Base-by-base conservation (phyloP, 2,888 invertebrate species). In the Hirtodrosophila alboralis region DNA sequence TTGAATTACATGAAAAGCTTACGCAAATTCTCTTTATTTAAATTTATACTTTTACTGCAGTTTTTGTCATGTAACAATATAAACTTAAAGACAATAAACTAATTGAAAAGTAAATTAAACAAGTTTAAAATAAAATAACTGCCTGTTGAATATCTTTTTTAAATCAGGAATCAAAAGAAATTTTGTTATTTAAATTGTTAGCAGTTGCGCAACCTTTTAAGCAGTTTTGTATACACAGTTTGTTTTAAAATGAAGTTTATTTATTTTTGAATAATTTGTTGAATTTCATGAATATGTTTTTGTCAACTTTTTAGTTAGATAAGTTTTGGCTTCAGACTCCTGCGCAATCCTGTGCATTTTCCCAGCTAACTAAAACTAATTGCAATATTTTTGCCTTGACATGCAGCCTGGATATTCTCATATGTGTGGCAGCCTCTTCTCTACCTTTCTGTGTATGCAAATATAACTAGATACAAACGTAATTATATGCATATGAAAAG, bases 321-420 rank as follows among this genome's bases (percentile, higher is more conserved):
- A 58, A 52, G 27, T 53, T 34, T n/a, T n/a, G n/a, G 16, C 47
- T n/a, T 52, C 26, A 51, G 52, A 47, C 62, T 30, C 26, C 38
- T 52, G 37, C 37, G 58, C 16, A 30, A 12, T 27, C n/a, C 33
- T 10, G n/a, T 16, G 43, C 48, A n/a, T n/a, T 14, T 23, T 64
- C 43, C 37, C 67, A 62, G 30, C 57, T 49, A 52, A 47, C 72
- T 56, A 52, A 40, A 68, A 59, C 72, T 75, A 84, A 76, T 84
- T 76, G 84, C 60, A 80, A 76, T 45, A 73, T 72, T 61, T 56
- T 37, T 59, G 48, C 44, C 16, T 57, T 56, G 60, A 59, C 52
- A 51, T 31, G 52, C 37, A 51, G 47, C 40, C 30, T 18, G 37
- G 43, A 36, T n/a, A n/a, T 34, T 34, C 23, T 41, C 13, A 48